Percentiles rank a stretch among this genome's conserved stretches.
These are phyloP conservation scores for Trichonephila clavata DNA, from an alignment of 1,140 invertebrate genomes.

Conservation along the genomic window DNA sequence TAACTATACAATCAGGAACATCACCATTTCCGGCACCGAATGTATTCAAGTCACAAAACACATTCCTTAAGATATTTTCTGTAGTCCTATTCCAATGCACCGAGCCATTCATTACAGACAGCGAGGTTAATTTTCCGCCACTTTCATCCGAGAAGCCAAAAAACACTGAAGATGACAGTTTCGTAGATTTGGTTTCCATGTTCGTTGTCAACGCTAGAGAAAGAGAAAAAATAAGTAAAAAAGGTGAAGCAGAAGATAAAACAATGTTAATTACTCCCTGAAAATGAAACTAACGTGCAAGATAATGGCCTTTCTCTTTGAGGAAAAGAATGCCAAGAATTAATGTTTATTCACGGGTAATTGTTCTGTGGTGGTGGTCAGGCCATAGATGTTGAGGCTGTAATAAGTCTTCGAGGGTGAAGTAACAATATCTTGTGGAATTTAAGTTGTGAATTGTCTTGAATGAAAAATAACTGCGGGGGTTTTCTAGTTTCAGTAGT, in stretches of 20 bases:
- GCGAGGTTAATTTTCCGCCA: conserved; percentile 7
- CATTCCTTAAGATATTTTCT: background rate
- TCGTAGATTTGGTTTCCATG: conserved; percentile 7
- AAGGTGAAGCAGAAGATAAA: background rate
- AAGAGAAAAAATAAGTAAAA: background rate
- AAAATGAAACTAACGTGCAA: background rate
- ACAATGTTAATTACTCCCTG: background rate
- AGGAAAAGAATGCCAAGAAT: background rate
- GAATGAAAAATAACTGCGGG: too few relatives aligned
- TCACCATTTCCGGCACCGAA: background rate
- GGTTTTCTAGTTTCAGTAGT: too few relatives aligned
- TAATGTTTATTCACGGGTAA: background rate
- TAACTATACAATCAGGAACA: background rate
- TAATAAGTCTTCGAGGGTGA: background rate
- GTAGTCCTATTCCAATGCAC: background rate
- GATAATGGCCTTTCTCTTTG: background rate
- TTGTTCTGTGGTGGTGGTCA: background rate
- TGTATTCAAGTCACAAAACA: background rate
- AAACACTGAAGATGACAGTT: background rate
- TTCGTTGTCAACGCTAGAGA: conserved; percentile 5
- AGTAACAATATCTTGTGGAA: background rate
- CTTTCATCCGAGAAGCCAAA: background rate
- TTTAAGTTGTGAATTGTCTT: background rate
- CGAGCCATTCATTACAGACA: background rate
- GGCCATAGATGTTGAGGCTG: background rate